These are phyloP conservation scores for Cerastis rubricosa DNA, from an alignment of 2,888 invertebrate genomes.

Conservation along the genomic window DNA sequence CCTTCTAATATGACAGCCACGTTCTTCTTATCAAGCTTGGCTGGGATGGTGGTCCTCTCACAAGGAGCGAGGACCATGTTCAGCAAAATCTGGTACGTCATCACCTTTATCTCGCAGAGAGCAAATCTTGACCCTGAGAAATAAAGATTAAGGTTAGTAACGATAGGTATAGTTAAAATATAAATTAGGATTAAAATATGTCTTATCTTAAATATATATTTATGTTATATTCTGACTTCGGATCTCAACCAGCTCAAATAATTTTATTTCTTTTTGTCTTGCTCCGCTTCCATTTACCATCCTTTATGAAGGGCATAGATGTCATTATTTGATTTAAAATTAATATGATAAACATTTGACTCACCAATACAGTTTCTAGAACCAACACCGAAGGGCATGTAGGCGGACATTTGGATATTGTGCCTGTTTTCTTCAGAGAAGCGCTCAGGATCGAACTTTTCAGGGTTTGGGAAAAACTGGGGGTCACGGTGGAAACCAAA, in stretches of 20 bases:
- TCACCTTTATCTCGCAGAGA: slow-evolving; percentile 60
- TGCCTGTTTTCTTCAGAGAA: slow-evolving; percentile 89
- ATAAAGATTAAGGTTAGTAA: not conserved
- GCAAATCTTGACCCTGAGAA: slow-evolving; percentile 78
- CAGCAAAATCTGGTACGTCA: slow-evolving; percentile 70
- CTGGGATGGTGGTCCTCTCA: slow-evolving; percentile 74
- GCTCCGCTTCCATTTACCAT: not conserved
- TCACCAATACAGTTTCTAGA: slow-evolving; percentile 90
- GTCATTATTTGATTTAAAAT: not conserved
- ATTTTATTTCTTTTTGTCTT: not conserved
- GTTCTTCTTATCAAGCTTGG: slow-evolving; percentile 63
- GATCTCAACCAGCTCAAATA: too few relatives aligned
- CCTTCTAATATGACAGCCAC: slow-evolving; percentile 74
- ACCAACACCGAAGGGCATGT: slow-evolving; percentile 89
- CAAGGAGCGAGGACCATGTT: slow-evolving; percentile 75
- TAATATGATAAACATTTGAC: slow-evolving; percentile 1
- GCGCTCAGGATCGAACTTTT: slow-evolving; percentile 89
- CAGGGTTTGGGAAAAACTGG: slow-evolving; percentile 84
- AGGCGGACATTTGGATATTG: slow-evolving; percentile 71
- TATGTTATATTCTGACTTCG: too few relatives aligned
- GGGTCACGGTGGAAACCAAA: slow-evolving; percentile 63
- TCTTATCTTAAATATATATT: too few relatives aligned
- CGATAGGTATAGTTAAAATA: too few relatives aligned
- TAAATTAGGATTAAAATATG: too few relatives aligned
- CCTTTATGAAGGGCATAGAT: not conserved